A percentile compares a stretch with the other conserved stretches of the same genome.
Evolutionary conservation across 1,140 invertebrate species (phyloP).

Genomic region (Diabrotica virgifera): DNA sequence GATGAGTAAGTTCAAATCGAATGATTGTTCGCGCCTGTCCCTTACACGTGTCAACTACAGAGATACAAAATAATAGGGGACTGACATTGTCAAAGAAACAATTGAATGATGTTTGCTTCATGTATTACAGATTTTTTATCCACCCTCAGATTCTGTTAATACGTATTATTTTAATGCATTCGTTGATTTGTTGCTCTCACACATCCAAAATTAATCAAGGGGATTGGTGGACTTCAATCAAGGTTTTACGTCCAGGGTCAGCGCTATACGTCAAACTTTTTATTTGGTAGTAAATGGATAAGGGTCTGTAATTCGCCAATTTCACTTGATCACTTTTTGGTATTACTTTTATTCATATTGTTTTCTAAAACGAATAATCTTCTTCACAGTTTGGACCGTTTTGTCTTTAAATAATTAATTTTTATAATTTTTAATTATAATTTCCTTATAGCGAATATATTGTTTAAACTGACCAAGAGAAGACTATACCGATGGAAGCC

Average conservation of each 20-base stretch:
- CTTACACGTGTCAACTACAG: constrained; percentile 33
- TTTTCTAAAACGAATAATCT: too few relatives aligned
- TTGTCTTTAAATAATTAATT: too few relatives aligned
- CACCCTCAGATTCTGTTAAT: constrained; percentile 17
- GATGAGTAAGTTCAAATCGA: constrained; percentile 32
- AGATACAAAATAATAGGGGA: constrained; percentile 33
- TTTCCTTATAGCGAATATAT: too few relatives aligned
- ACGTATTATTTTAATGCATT: constrained; percentile 21
- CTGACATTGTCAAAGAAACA: constrained; percentile 22
- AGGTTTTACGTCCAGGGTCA: background rate
- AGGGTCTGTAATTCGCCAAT: too few relatives aligned
- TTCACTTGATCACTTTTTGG: too few relatives aligned
- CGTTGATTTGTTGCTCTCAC: constrained; percentile 11
- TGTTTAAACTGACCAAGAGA: too few relatives aligned
- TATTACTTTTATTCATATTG: too few relatives aligned
- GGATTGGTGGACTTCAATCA: constrained; percentile 11
- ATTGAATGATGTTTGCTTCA: constrained; percentile 34
- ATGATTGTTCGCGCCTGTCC: constrained; percentile 28
- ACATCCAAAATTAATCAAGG: constrained; percentile 15
- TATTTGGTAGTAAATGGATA: too few relatives aligned
- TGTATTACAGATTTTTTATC: constrained; percentile 34
- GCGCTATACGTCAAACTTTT: too few relatives aligned
- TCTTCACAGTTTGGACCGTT: too few relatives aligned
- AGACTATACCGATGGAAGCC: too few relatives aligned
- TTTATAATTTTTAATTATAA: too few relatives aligned